phyloP scores from a whole-genome alignment of 2,113 vertebrate genomes.

The Nothoprocta pentlandii region DNA sequence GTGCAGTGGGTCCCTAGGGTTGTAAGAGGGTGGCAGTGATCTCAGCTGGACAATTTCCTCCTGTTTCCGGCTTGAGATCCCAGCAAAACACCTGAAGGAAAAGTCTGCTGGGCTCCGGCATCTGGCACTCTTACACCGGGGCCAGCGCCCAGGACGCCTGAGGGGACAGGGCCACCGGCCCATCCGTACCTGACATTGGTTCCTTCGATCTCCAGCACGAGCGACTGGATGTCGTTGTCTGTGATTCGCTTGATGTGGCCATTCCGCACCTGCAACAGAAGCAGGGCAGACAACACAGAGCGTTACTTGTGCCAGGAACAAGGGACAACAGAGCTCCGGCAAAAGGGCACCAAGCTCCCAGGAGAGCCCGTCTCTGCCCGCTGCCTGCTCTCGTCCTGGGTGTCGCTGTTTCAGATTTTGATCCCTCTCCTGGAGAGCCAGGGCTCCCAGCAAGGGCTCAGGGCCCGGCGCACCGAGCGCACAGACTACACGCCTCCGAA shows the following conservation, averaged over 20 bases:
- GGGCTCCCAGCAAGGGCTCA: background rate
- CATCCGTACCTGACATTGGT: constrained; percentile 91
- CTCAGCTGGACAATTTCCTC: background rate
- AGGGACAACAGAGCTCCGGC: background rate
- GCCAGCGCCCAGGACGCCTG: background rate
- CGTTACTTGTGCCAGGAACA: background rate
- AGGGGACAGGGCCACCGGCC: background rate
- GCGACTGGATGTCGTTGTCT: constrained; percentile 95
- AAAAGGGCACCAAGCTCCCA: background rate
- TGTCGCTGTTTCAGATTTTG: background rate
- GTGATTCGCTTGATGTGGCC: constrained; percentile 95
- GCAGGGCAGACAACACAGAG: background rate
- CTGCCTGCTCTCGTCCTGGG: background rate
- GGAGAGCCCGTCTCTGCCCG: background rate
- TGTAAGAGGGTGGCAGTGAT: background rate
- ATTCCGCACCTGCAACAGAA: constrained; percentile 87
- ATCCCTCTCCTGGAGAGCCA: background rate
- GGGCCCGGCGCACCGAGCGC: background rate
- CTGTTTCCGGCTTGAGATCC: background rate
- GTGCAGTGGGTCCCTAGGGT: background rate
- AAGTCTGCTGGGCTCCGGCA: background rate
- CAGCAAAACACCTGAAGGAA: background rate
- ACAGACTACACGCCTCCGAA: background rate
- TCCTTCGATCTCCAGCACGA: constrained; percentile 94
- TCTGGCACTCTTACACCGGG: background rate